Conservation (phyloP, 1,140 invertebrate genomes). For the Ceratina calcarata region DNA sequence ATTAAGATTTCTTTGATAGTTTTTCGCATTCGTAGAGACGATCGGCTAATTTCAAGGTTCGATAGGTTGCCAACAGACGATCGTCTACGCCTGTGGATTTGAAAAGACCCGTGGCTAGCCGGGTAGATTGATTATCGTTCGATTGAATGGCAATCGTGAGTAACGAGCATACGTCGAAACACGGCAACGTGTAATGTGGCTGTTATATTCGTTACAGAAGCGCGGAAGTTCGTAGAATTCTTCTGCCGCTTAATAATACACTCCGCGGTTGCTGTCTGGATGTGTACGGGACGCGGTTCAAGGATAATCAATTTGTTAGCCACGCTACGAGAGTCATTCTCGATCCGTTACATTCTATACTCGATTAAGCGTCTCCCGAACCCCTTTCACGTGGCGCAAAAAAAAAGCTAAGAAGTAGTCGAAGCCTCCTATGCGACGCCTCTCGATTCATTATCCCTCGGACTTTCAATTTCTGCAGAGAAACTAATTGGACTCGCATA, state of each 20-base stretch:
- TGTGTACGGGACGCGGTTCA: slow-evolving; percentile 4
- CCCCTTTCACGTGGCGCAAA: too few species aligned
- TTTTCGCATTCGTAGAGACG: background rate
- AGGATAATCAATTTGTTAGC: slow-evolving; percentile 34
- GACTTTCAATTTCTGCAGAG: too few species aligned
- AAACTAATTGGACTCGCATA: too few species aligned
- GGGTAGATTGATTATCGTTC: slow-evolving; percentile 14
- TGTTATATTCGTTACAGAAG: slow-evolving; percentile 22
- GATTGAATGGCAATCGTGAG: slow-evolving; percentile 20
- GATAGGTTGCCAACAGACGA: background rate
- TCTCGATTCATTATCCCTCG: too few species aligned
- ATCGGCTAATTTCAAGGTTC: slow-evolving; percentile 31
- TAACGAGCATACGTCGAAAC: slow-evolving; percentile 23
- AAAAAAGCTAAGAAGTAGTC: too few species aligned
- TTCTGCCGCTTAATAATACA: slow-evolving; percentile 10
- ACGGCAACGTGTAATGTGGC: background rate
- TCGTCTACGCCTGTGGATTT: background rate
- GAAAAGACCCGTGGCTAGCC: background rate
- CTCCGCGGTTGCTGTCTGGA: slow-evolving; percentile 15
- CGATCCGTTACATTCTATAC: slow-evolving; percentile 14
- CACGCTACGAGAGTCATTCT: slow-evolving; percentile 8
- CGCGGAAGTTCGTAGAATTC: slow-evolving; percentile 9
- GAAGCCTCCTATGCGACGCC: too few species aligned
- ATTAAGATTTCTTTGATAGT: background rate
- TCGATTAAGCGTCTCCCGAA: background rate